Evolutionary conservation across 2,113 vertebrate species (phyloP).

Genomic region (Dascyllus trimaculatus): DNA sequence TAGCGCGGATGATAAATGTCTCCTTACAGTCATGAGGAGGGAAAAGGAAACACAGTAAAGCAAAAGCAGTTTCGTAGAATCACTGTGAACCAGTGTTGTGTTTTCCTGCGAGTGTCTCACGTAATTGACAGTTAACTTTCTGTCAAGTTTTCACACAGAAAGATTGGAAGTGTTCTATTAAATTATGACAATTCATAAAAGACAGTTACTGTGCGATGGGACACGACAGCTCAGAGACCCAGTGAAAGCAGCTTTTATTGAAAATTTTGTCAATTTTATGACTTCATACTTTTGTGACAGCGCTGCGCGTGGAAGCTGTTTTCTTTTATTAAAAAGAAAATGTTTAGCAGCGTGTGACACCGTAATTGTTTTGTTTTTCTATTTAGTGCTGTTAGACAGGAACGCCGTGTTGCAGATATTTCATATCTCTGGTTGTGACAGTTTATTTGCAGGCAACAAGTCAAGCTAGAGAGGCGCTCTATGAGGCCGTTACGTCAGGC

Average conservation of each 20-base stretch:
- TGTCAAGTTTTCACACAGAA: not conserved
- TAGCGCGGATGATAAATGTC: not conserved
- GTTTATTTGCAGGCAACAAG: not conserved
- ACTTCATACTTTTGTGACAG: not conserved
- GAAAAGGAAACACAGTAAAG: not conserved
- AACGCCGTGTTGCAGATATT: not conserved
- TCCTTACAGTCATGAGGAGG: not conserved
- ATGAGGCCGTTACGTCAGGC: not conserved
- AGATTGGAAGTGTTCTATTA: not conserved
- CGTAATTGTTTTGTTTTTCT: not conserved
- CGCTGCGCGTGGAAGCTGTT: not conserved
- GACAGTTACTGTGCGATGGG: not conserved
- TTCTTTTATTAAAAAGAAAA: not conserved
- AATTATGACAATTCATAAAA: slow-evolving; percentile 1
- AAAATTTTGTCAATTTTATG: not conserved
- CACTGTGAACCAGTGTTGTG: too few species aligned
- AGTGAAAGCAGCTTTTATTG: not conserved
- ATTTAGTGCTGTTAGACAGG: too few species aligned
- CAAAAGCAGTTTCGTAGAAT: not conserved
- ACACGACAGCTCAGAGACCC: not conserved
- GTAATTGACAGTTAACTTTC: not conserved
- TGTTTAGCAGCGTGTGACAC: not conserved
- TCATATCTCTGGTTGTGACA: not conserved
- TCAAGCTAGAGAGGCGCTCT: too few species aligned
- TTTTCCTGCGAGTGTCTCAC: not conserved